A percentile compares a stretch with the other conserved stretches of the same genome.
Conservation (phyloP, 2,888 invertebrate genomes). For the Eupithecia inturbata region DNA sequence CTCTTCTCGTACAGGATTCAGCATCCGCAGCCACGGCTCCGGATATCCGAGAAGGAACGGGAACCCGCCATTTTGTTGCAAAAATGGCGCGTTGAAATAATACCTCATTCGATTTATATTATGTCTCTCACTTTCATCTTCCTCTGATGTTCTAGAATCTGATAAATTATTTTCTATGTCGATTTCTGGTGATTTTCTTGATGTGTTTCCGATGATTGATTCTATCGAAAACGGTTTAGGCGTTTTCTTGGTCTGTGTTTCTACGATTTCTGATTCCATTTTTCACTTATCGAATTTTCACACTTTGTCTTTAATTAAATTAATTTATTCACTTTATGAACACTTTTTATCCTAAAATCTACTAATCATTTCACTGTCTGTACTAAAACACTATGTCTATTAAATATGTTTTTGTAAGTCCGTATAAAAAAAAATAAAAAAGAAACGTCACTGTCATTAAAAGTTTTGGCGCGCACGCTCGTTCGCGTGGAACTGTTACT, state of each 20-base stretch:
- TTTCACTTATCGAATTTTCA: constrained; percentile 15
- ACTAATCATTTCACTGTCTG: not conserved
- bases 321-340: constrained; percentile 13
- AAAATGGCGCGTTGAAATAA: constrained; percentile 75
- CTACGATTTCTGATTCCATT: constrained; percentile 69
- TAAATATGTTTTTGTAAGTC: not conserved
- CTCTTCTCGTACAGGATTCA: constrained; percentile 59
- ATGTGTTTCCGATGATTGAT: constrained; percentile 80
- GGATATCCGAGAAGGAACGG: constrained; percentile 77
- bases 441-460: constrained; percentile 23
- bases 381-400: no score
- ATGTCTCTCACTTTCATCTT: constrained; percentile 68
- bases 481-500: constrained; percentile 52
- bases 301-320: not conserved
- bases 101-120: constrained; percentile 76
- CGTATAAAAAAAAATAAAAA: constrained; percentile 13
- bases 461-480: constrained; percentile 56
- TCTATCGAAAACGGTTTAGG: constrained; percentile 87
- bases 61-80: constrained; percentile 77
- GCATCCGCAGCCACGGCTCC: constrained; percentile 77
- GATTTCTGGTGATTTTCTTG: constrained; percentile 77
- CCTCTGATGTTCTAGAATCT: constrained; percentile 71
- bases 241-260: constrained; percentile 65
- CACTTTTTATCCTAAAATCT: not conserved
- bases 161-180: constrained; percentile 77